Conservation (phyloP, 2,888 invertebrate genomes). For the Leptarthrus brevirostris region DNA sequence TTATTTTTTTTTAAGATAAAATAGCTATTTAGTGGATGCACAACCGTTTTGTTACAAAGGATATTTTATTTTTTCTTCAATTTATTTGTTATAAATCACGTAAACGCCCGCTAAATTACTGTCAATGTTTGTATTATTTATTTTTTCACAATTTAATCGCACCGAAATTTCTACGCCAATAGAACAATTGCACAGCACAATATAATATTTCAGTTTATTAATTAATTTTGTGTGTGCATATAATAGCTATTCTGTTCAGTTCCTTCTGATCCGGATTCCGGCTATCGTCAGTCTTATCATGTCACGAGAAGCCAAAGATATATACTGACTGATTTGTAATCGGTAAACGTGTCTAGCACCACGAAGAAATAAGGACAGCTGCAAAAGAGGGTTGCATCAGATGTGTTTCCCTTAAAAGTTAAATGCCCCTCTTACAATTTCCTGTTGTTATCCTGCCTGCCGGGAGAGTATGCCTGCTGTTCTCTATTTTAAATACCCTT, state of each 20-base stretch:
- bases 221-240: not conserved
- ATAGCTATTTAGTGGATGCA: slow-evolving; percentile 31
- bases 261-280: not conserved
- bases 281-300: not conserved
- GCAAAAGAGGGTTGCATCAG: slow-evolving; percentile 13
- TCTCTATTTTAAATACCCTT: not conserved
- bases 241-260: too few relatives aligned
- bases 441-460: not conserved
- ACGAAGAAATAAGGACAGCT: not conserved
- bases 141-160: not conserved
- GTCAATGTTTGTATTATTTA: too few relatives aligned
- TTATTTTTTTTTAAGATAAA: not conserved
- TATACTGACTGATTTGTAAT: not conserved
- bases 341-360: not conserved
- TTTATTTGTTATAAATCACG: too few relatives aligned
- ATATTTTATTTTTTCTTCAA: slow-evolving; percentile 20
- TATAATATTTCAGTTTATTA: too few relatives aligned
- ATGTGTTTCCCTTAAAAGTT: not conserved
- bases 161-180: too few relatives aligned
- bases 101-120: too few relatives aligned
- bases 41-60: slow-evolving; percentile 47
- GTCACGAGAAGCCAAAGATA: not conserved
- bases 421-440: not conserved
- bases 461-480: not conserved
- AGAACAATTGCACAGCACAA: too few relatives aligned